Evolutionary conservation across 2,113 vertebrate genomes (phyloP), one percentile per base, ranked within the genome.

Genomic region (Solea solea): DNA sequence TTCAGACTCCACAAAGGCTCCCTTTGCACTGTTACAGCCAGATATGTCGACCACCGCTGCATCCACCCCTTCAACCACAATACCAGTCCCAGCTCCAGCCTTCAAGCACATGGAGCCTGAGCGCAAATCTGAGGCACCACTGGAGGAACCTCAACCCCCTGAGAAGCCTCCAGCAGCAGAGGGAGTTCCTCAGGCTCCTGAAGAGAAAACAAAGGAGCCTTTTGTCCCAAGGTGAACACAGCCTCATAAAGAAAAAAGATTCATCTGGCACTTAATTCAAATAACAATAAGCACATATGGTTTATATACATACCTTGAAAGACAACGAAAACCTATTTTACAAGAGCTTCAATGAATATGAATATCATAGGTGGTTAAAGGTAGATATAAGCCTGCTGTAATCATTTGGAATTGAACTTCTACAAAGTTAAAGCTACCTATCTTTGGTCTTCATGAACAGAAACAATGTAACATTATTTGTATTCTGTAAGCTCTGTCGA

Each of bases 181-280:
- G 48, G 84, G 41, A 3, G 2, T 45, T 1, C 76, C 83, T 7
- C 46, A 78, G 13, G 60, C 60, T 41, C 58, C 78, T 12, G 91
- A 89, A 6, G 95, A 92, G 0, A 93, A 94, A 74, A 16, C 90
- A 42, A 90, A 82, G 66, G 84, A 89, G 65, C 84, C 70, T 27
- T 82, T 78, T 57, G 72, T 78, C 56, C 63, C 83, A 76, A 90
- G 89, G 92, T 91, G 58, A 86, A 50, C 45, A 61, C n/a, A 8
- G 46, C 41, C 34, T 46, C 44, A 28, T 2, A 67, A 1, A 39
- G 28, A n/a, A 1, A 59, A 45, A 42, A 28, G 21, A 21, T 21
- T 21, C 1, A 21, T 21, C 21, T 21, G 21, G 21, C 21, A 21
- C 21, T 11, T 4, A 7, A 63, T 11, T 27, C 9, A 64, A 42